Percentiles rank a stretch among this genome's conserved stretches.
These are phyloP conservation scores for Vollenhovia emeryi DNA, from an alignment of 1,140 invertebrate species.

Conservation along the genomic window DNA sequence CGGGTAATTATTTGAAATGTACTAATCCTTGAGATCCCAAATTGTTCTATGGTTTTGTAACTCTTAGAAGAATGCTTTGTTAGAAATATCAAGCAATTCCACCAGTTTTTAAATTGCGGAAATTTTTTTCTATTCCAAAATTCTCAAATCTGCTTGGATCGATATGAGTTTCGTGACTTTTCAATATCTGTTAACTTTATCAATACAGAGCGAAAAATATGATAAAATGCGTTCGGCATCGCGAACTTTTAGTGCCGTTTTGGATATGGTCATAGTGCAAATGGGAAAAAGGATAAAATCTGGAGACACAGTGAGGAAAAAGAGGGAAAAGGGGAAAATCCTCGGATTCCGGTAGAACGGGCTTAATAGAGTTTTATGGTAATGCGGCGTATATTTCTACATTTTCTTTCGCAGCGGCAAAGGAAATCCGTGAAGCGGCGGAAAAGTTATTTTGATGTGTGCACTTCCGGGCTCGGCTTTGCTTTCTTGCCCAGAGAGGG, in stretches of 20 bases:
- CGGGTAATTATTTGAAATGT: constrained; percentile 78
- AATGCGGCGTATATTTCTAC: constrained; percentile 60
- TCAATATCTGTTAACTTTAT: not conserved
- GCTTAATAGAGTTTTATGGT: constrained; percentile 61
- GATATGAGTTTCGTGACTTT: not conserved
- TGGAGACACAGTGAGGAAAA: not conserved
- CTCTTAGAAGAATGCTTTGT: not conserved
- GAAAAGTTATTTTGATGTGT: constrained; percentile 62
- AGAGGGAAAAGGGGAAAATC: constrained; percentile 35
- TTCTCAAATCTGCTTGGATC: not conserved
- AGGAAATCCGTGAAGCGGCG: constrained; percentile 58
- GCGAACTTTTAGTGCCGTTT: constrained; percentile 17
- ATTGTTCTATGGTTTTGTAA: not conserved
- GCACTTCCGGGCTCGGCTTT: constrained; percentile 55
- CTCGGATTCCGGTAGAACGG: constrained; percentile 51
- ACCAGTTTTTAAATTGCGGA: not conserved
- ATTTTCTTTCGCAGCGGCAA: constrained; percentile 56
- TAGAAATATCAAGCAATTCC: not conserved
- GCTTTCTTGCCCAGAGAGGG: constrained; percentile 39
- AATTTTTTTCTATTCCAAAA: not conserved
- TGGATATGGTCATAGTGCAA: constrained; percentile 1
- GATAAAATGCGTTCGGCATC: not conserved
- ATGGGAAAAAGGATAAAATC: constrained; percentile 30
- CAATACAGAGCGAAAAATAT: not conserved
- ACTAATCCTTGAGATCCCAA: not conserved